Base-by-base conservation (phyloP, 2,797 vertebrate species). In the Poecilia picta region DNA sequence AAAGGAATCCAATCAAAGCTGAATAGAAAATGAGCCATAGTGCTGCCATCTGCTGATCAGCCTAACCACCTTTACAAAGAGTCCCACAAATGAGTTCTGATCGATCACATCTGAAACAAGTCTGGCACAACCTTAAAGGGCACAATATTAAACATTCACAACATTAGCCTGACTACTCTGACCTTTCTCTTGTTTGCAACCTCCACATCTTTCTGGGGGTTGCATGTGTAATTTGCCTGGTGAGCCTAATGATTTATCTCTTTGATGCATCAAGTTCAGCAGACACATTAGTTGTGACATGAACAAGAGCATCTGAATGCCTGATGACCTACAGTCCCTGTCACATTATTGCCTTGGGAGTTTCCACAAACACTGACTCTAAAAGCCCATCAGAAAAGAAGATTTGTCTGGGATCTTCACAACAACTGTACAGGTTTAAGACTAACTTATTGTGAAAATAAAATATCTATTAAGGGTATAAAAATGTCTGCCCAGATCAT, bases 131-230 rank as follows among this genome's bases (percentile, higher is more conserved):
- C 86, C 82, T 70, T 80, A 92, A 93, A 93, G 93, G 90, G 89
- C 93, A 90, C 57, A 85, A 79, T 89, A 91, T 93, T 88, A 92
- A 93, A 92, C 89, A 91, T 89, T 91, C 87, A 86, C 80, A 77
- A 79, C 74, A 76, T 76, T 86, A 55, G 84, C 41, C 88, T 75
- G 87, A 85, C 89, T 87, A 74, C 85, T 86, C 79, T 94, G 93
- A 94, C 93, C 93, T 94, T 94, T 94, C 78, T 73, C 75, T 88
- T 88, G 86, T 89, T 93, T 88, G 83, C 83, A 89, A 81, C 89
- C 87, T 88, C 84, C 80, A 72, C 84, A 82, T 87, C 85, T 85
- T 88, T 87, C 88, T 90, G 93, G 90, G 91, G 90, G 47, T 92
- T 87, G 87, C 80, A 80, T 59, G 83, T 80, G 74, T 89, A 89